phyloP scores from a whole-genome alignment of 1,140 invertebrate species.

The Leptinotarsa defecta region DNA sequence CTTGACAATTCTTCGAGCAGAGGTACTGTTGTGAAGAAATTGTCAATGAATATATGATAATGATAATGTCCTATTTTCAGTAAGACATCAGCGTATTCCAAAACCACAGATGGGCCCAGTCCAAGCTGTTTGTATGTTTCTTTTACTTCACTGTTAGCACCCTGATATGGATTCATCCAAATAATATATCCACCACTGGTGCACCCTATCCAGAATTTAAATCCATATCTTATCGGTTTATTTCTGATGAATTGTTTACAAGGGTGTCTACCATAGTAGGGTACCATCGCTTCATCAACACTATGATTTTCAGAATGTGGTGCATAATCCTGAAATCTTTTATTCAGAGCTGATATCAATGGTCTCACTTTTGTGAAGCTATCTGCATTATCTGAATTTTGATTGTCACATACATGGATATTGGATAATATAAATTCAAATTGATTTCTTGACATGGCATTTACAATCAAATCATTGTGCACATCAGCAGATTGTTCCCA shows the following conservation, averaged over 20 bases:
- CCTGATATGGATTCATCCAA: conserved; percentile 36
- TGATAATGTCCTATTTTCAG: background rate
- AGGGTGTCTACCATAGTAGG: conserved; percentile 40
- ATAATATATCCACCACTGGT: conserved; percentile 31
- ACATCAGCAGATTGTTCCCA: conserved; percentile 41
- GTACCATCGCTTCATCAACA: conserved; percentile 42
- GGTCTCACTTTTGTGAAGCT: conserved; percentile 14
- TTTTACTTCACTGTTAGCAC: conserved; percentile 20
- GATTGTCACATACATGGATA: conserved; percentile 47
- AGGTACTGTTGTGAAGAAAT: conserved; percentile 36
- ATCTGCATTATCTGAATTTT: conserved; percentile 31
- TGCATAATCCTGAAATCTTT: conserved; percentile 37
- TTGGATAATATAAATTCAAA: conserved; percentile 44
- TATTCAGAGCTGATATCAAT: conserved; percentile 28
- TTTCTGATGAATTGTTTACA: conserved; percentile 46
- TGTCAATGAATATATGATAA: conserved; percentile 36
- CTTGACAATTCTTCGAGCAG: conserved; percentile 33
- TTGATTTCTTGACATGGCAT: conserved; percentile 39
- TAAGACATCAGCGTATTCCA: conserved; percentile 32
- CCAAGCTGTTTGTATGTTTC: conserved; percentile 22
- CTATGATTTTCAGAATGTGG: conserved; percentile 44
- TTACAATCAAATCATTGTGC: conserved; percentile 40
- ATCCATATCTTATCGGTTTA: conserved; percentile 41
- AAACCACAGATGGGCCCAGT: conserved; percentile 34
- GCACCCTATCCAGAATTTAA: conserved; percentile 37